Evolutionary conservation across 2,888 invertebrate genomes (phyloP), one percentile per base, ranked within the genome.

Genomic region (Chorisops tibialis): DNA sequence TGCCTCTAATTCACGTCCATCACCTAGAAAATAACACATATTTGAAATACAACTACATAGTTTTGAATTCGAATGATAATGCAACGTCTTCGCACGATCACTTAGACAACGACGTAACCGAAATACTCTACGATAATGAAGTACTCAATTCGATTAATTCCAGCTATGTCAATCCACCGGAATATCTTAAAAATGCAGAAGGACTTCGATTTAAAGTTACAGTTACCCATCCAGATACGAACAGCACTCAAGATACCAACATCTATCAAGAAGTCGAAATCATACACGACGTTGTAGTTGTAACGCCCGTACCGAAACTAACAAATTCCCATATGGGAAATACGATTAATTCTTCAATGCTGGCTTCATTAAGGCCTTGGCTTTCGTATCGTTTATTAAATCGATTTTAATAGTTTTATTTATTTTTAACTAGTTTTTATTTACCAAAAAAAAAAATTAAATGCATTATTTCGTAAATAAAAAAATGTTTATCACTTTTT

Each of bases 21-120:
- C 11, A n/a, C 6, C 41, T 61, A 0, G 47, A 45, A 12, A 56
- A 30, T 9, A 39, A 43, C 19, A 43, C 60, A 2, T 61, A 58
- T 35, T 21, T 58, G 1, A 65, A 65, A 54, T 65, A 59, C 24
- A 65, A 66, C 59, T 66, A 59, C 45, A 52, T 66, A 9, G 21
- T 65, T 9, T 19, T 65, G 2, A 61, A 61, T 58, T 50, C 47
- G 2, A 58, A 65, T 21, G 56, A 62, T 38, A 22, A 50, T 39
- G 18, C 45, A 6, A 45, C 9, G 30, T 21, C 18, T 3, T 19
- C 21, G 21, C 66, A 66, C 47, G 51, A 60, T 30, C 66, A 66
- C 52, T 49, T 65, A 7, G 1, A 12, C 4, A 48, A 35, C 5
- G 66, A 64, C 24, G 43, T 60, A 16, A 45, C 56, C 4, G 66